Evolutionary conservation across 2,113 vertebrate genomes (phyloP).

Genomic region (Salvelinus namaycush): DNA sequence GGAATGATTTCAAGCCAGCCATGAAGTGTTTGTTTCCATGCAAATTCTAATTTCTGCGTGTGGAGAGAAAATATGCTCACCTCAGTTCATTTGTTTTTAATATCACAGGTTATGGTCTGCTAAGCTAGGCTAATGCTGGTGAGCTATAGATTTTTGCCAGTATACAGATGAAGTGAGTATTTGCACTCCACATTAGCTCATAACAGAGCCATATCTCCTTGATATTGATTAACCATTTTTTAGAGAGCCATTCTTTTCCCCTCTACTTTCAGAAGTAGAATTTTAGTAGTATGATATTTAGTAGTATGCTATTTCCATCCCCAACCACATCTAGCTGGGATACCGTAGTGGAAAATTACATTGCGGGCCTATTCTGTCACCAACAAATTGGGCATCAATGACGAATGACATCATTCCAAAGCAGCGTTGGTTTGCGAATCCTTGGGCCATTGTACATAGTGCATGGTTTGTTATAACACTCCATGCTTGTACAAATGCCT

Average conservation of each 20-base stretch:
- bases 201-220: conserved; percentile 46
- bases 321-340: conserved; percentile 21
- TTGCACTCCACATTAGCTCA: conserved; percentile 28
- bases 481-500: background rate
- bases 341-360: conserved; percentile 29
- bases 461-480: conserved; percentile 2
- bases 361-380: conserved; percentile 1
- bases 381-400: conserved; percentile 25
- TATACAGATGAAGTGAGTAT: conserved; percentile 19
- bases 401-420: conserved; percentile 29
- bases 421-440: conserved; percentile 11
- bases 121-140: conserved; percentile 22
- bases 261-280: conserved; percentile 17
- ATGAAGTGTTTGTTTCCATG: background rate
- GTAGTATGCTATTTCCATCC: conserved; percentile 24
- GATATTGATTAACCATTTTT: conserved; percentile 35
- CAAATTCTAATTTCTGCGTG: conserved; percentile 13
- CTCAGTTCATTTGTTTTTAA: conserved; percentile 42
- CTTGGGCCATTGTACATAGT: conserved; percentile 1
- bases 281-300: conserved; percentile 20
- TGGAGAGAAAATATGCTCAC: conserved; percentile 23
- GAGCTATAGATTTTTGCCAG: conserved; percentile 18
- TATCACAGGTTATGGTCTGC: conserved; percentile 21
- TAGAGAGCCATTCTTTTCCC: conserved; percentile 11
- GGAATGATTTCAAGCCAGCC: conserved; percentile 22